Evolutionary conservation across 2,797 vertebrate species (phyloP).

Genomic region (Calcarius lapponicus): DNA sequence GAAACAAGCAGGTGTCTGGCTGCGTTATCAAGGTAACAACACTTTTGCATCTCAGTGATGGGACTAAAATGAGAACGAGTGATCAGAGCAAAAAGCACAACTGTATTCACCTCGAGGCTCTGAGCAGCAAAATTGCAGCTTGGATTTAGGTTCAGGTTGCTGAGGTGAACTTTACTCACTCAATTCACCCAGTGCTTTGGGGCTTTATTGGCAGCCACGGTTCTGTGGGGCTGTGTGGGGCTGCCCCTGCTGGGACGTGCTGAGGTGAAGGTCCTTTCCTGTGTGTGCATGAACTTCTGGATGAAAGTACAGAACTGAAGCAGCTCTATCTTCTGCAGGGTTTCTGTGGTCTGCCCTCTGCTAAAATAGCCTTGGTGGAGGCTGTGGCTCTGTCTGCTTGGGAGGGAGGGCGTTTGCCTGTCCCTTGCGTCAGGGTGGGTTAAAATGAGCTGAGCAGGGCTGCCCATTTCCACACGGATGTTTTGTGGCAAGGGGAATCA

Average conservation of each 20-base stretch:
- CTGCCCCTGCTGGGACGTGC: neutral
- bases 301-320: neutral
- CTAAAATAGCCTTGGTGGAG: neutral
- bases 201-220: neutral
- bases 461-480: neutral
- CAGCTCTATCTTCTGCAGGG: neutral
- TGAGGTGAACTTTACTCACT: neutral
- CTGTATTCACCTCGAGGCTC: neutral
- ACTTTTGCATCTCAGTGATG: neutral
- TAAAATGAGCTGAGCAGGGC: neutral
- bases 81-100: conserved; percentile 1
- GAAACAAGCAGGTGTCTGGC: neutral
- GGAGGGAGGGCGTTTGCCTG: neutral
- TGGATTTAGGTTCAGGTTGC: neutral
- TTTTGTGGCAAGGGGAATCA: neutral
- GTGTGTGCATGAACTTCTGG: neutral
- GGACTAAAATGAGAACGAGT: neutral
- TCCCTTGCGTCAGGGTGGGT: neutral
- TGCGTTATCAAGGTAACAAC: neutral
- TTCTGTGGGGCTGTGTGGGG: neutral
- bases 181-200: neutral
- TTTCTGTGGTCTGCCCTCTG: neutral
- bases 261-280: neutral
- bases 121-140: neutral
- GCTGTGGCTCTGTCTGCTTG: neutral